phyloP scores from a whole-genome alignment of 2,888 invertebrate species.

The Scaeva pyrastri region DNA sequence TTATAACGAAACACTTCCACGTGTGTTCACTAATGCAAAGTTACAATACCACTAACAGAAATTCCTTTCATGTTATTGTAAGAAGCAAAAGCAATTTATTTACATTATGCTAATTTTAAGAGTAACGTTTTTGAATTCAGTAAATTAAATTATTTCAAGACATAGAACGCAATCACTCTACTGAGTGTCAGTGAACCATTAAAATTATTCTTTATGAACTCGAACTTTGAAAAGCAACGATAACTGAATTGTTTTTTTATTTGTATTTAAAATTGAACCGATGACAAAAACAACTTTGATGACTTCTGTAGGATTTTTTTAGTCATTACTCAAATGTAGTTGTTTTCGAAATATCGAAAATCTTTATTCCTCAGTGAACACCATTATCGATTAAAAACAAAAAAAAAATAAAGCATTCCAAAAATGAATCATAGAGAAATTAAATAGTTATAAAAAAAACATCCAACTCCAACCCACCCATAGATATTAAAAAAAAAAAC shows the following conservation, averaged over 20 bases:
- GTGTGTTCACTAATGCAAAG: slow-evolving; percentile 5
- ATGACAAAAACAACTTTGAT: neutral
- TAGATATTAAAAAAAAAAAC: neutral
- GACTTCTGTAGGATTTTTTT: neutral
- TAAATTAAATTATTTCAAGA: neutral
- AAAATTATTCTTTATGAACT: neutral
- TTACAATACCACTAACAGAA: neutral
- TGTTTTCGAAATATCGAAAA: neutral
- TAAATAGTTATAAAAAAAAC: neutral
- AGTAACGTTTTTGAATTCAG: neutral
- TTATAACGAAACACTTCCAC: neutral
- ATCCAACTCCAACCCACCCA: neutral
- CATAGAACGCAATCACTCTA: neutral
- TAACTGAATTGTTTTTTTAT: neutral
- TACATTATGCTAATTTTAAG: neutral
- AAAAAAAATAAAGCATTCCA: neutral
- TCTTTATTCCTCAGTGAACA: slow-evolving; percentile 12
- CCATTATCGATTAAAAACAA: neutral
- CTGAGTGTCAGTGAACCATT: neutral
- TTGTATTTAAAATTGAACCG: neutral
- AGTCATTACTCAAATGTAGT: neutral
- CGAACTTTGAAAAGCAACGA: neutral
- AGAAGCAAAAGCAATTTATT: neutral
- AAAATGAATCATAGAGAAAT: neutral
- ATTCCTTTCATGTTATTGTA: neutral